Percentiles rank a stretch among this genome's conserved stretches.
Evolutionary conservation across 2,113 vertebrate species (phyloP).

Genomic region (Corydoras maculifer): DNA sequence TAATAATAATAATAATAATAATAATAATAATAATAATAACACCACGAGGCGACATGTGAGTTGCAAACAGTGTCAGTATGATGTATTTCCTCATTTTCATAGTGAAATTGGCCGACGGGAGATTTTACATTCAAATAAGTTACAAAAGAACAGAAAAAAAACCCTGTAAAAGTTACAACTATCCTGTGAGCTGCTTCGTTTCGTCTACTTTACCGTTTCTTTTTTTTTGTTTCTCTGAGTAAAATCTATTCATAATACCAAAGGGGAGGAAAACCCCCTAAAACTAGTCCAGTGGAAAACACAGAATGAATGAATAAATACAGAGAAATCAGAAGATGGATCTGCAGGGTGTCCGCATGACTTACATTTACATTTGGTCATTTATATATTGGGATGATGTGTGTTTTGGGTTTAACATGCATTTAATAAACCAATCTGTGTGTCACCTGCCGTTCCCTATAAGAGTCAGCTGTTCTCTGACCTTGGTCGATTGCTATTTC

Average conservation of each 20-base stretch:
- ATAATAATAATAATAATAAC: background rate
- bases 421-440: no score
- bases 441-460: no score
- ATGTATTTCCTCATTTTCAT: background rate
- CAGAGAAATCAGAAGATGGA: no score
- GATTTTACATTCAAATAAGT: background rate
- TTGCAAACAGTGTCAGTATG: background rate
- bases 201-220: constrained; percentile 9
- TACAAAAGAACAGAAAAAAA: background rate
- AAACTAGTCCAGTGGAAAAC: background rate
- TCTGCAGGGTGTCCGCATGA: no score
- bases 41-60: background rate
- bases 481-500: no score
- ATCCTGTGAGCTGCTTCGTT: background rate
- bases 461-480: no score
- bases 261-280: background rate
- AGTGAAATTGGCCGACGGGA: background rate
- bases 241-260: background rate
- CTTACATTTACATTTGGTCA: no score
- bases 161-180: background rate
- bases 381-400: no score
- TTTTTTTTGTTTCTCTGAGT: background rate
- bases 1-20: no score
- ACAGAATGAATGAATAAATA: background rate
- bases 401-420: no score